Evolutionary conservation across 2,797 vertebrate species (phyloP), one percentile per base, ranked within the genome.

Genomic region (Lutjanus campechanus): DNA sequence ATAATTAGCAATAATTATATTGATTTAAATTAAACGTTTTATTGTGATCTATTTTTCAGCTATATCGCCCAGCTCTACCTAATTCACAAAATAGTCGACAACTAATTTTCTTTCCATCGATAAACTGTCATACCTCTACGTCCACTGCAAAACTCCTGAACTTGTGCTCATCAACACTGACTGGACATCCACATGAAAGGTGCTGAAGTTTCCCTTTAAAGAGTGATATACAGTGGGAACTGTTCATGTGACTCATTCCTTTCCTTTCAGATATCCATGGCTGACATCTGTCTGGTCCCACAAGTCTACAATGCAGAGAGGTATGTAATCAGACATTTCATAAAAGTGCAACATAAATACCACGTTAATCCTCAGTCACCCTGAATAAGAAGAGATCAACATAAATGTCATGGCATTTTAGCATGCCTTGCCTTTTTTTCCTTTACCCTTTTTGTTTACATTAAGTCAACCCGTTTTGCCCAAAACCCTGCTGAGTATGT

Each of bases 281-380:
- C 98, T 73, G 98, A 99, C 84, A 91, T 99, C 68, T 99, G 98
- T 92, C 95, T 99, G 89, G 98, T 93, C 8, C 98, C 98, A 73
- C 98, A 99, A 85, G 98, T 99, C 90, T 96, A 93, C 91, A 99
- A 99, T 70, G 98, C 98, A 79, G 96, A 97, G 67, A 97, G 98
- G 98, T 98, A 95, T 46, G 69, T 54, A 25, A 47, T 22, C 36
- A 50, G 8, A 56, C 3, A 17, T 22, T 66, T 70, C 40, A 68
- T 54, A 50, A n/a, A 54, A 44, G 29, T 61, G 36, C n/a, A 65
- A 55, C n/a, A 71, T 41, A 46, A n/a, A 72, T 22, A 20, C 13
- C 19, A 58, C 19, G 72, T 58, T 41, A 64, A 60, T 9, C 59
- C 15, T 41, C 6, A 43, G n/a, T 58, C 29, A 55, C 40, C 17